Evolutionary conservation across 2,797 vertebrate genomes (phyloP), one percentile per base, ranked within the genome.

Genomic region (Diglossa cyanea): DNA sequence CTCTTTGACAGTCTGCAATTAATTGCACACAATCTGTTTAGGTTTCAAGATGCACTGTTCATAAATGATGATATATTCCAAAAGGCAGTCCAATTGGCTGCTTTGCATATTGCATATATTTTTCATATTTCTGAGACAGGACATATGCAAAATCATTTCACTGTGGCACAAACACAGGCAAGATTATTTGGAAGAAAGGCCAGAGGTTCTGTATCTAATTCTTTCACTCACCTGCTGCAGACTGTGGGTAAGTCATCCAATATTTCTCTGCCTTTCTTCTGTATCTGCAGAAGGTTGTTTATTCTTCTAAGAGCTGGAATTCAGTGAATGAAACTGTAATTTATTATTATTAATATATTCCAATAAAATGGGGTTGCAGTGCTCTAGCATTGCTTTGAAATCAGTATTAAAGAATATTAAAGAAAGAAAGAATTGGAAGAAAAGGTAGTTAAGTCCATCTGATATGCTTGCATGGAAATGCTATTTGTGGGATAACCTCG

Each of bases 11-110:
- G 91, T 81, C 74, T 86, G 83, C 89, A 96, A 95, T 94, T 94
- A 96, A 95, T 94, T 95, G 94, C 84, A 60, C 66, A 66, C 87
- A 93, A 95, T 94, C 95, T 96, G 91, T 95, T 96, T 93, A 91
- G 91, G 84, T 72, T 94, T 93, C 91, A 88, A 81, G 87, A 88
- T 70, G 63, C 75, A 57, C 78, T 51, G 40, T 94, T 91, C 85
- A 81, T 90, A 96, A 96, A 96, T 48, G 62, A 93, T 93, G 73
- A 94, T 93, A 73, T 72, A 94, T 91, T 96, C 87, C 88, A 94
- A 96, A 90, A 88, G 71, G 73, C 85, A 88, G 80, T 55, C 85
- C 94, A 95, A 91, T 48, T 91, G 70, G 79, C 89, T 95, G 91
- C 66, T 95, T 96, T 95, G 88, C 87, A 93, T 96, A 88, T 60